These are phyloP conservation scores for Podabrus alpinus DNA, from an alignment of 2,888 invertebrate species.

Conservation along the genomic window DNA sequence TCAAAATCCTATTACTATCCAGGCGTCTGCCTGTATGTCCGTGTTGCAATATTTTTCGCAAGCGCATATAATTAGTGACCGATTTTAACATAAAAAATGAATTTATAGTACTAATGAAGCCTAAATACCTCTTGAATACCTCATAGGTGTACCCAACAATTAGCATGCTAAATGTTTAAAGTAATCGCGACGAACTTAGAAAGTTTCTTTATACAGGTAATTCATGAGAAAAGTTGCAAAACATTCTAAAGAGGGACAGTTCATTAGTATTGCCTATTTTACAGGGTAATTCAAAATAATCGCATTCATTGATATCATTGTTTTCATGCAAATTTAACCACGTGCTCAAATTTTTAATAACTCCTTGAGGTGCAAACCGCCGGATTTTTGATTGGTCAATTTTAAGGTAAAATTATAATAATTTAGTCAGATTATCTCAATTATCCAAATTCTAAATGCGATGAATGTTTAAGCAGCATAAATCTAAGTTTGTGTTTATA, in stretches of 20 bases:
- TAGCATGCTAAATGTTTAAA: background rate
- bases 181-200: background rate
- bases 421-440: background rate
- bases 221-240: background rate
- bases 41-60: too few species aligned
- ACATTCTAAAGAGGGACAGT: background rate
- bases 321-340: background rate
- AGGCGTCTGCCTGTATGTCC: too few species aligned
- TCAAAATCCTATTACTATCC: too few species aligned
- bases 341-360: background rate
- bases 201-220: background rate
- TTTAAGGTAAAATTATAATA: background rate
- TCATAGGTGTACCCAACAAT: background rate
- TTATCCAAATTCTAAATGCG: background rate
- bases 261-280: background rate
- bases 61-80: background rate
- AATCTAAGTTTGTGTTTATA: background rate
- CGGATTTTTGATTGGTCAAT: background rate
- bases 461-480: background rate
- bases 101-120: background rate
- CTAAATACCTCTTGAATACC: background rate
- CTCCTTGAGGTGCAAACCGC: background rate
- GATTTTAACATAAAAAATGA: background rate
- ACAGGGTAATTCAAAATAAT: background rate
- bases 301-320: background rate